Conservation (phyloP, 2,113 vertebrate species). For the Sphyrna mokarran region DNA sequence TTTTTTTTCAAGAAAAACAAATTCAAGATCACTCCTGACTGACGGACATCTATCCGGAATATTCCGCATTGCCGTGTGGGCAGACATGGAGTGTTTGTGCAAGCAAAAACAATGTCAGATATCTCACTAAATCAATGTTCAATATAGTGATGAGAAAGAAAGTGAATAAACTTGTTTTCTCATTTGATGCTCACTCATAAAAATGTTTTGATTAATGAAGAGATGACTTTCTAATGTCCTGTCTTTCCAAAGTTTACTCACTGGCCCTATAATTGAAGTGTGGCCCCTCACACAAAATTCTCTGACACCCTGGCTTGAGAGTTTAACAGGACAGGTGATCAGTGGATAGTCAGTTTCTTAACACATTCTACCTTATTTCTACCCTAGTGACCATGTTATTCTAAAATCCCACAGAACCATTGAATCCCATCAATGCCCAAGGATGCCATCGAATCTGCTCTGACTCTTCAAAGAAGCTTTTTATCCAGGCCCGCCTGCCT, state of each 20-base stretch:
- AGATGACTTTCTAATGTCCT: background rate
- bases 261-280: background rate
- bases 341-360: background rate
- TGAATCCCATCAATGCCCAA: too few relatives aligned
- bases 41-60: background rate
- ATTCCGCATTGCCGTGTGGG: background rate
- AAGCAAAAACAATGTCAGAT: background rate
- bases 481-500: too few relatives aligned
- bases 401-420: too few relatives aligned
- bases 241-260: background rate
- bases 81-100: background rate
- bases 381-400: background rate
- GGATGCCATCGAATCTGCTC: too few relatives aligned
- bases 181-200: background rate
- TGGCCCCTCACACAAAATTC: too few relatives aligned
- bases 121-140: background rate
- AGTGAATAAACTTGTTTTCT: background rate
- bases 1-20: background rate
- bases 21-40: background rate
- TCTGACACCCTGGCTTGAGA: background rate
- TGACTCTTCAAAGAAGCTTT: too few relatives aligned
- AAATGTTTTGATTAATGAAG: background rate
- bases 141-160: background rate
- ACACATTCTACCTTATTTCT: background rate
- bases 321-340: background rate